Evolutionary conservation across 2,888 invertebrate genomes (phyloP).

Genomic region (Drosophila kuntzei): DNA sequence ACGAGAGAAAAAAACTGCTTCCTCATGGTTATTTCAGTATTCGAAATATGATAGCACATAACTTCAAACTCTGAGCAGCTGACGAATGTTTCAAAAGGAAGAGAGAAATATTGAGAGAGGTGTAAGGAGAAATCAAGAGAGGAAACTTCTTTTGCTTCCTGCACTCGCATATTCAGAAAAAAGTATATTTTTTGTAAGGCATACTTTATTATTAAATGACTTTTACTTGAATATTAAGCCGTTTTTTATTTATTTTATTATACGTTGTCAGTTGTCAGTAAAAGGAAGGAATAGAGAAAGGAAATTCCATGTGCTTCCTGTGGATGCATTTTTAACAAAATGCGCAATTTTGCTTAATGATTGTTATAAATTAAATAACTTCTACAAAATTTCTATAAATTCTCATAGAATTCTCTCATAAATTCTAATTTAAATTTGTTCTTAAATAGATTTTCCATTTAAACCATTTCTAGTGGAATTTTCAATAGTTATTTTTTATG

Average conservation of each 20-base stretch:
- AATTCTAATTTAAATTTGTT: not conserved
- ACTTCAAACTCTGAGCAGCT: conserved; percentile 53
- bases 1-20: conserved; percentile 57
- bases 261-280: too few species aligned
- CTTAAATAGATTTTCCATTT: not conserved
- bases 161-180: conserved; percentile 12
- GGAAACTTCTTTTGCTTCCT: conserved; percentile 23
- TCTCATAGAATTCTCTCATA: not conserved
- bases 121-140: not conserved
- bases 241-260: not conserved
- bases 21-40: conserved; percentile 72
- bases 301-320: not conserved
- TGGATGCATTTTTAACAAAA: not conserved
- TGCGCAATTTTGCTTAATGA: too few species aligned
- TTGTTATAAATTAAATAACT: not conserved
- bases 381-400: not conserved
- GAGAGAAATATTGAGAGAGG: not conserved
- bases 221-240: not conserved
- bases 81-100: conserved; percentile 21
- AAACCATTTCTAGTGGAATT: not conserved
- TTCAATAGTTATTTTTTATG: not conserved
- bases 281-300: not conserved
- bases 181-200: too few species aligned
- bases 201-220: not conserved
- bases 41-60: conserved; percentile 69